A percentile compares a stretch with the other conserved stretches of the same genome.
Conservation (phyloP, 2,113 vertebrate genomes). For the Ranitomeya variabilis region DNA sequence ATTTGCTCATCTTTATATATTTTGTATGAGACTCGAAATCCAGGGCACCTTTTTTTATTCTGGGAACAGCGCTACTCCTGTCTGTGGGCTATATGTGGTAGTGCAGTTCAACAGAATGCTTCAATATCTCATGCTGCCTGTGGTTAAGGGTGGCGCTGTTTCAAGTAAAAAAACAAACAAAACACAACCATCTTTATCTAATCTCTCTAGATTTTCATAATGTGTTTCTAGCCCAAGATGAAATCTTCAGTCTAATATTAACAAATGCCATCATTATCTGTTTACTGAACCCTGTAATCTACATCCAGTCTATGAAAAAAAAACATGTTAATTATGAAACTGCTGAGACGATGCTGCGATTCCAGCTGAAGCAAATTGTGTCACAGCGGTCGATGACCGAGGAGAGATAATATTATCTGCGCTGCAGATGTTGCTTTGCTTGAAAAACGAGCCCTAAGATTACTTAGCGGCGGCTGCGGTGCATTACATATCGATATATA, state of each 20-base stretch:
- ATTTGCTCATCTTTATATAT: no score
- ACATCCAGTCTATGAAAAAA: not conserved
- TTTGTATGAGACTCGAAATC: not conserved
- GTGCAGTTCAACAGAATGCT: not conserved
- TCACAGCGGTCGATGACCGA: conserved; percentile 27
- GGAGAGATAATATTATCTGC: conserved; percentile 16
- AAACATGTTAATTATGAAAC: conserved; percentile 34
- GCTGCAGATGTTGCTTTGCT: conserved; percentile 26
- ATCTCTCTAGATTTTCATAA: not conserved
- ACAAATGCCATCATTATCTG: not conserved
- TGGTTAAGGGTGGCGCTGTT: not conserved
- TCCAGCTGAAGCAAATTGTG: conserved; percentile 18
- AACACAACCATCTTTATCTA: not conserved
- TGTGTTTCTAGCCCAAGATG: not conserved
- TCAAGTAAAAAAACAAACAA: not conserved
- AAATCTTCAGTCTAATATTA: not conserved
- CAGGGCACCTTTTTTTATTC: no score
- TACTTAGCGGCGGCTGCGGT: not conserved
- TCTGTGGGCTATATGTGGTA: not conserved
- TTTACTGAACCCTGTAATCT: conserved; percentile 15
- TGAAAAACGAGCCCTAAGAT: conserved; percentile 21
- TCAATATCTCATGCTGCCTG: not conserved
- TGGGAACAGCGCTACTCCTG: not conserved
- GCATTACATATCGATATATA: conserved; percentile 11
- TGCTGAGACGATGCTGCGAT: conserved; percentile 37